Conservation (phyloP, 2,797 vertebrate genomes). For the Poecilia gillii region DNA sequence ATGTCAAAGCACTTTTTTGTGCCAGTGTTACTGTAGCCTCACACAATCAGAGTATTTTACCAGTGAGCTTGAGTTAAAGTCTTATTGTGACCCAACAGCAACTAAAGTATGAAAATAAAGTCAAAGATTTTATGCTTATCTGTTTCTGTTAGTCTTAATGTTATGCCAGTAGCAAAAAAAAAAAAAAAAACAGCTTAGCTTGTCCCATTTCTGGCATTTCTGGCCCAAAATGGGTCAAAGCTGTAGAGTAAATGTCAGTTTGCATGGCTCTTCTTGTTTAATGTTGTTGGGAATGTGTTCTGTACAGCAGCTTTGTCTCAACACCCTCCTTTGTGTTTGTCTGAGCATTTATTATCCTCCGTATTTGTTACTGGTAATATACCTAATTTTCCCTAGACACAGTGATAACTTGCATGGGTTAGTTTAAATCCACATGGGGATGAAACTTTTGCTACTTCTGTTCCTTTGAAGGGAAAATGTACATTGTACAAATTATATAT, state of each 20-base stretch:
- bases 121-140: slow-evolving; percentile 21
- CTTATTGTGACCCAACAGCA: slow-evolving; percentile 47
- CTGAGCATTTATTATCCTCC: slow-evolving; percentile 68
- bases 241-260: slow-evolving; percentile 49
- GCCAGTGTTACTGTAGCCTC: slow-evolving; percentile 66
- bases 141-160: slow-evolving; percentile 39
- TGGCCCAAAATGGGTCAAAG: slow-evolving; percentile 34
- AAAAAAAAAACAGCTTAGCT: slow-evolving; percentile 27
- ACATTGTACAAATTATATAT: slow-evolving; percentile 82
- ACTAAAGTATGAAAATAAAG: slow-evolving; percentile 33
- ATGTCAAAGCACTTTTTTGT: slow-evolving; percentile 73
- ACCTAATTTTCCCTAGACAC: slow-evolving; percentile 64
- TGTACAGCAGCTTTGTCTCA: slow-evolving; percentile 60
- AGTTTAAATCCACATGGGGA: slow-evolving; percentile 45
- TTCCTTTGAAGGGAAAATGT: slow-evolving; percentile 76
- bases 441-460: slow-evolving; percentile 67
- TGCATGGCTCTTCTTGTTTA: slow-evolving; percentile 75
- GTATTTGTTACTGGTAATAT: slow-evolving; percentile 67
- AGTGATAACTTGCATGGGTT: slow-evolving; percentile 78
- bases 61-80: slow-evolving; percentile 35
- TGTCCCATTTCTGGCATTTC: slow-evolving; percentile 32
- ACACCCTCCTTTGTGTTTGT: slow-evolving; percentile 50
- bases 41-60: slow-evolving; percentile 33
- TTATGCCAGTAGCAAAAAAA: slow-evolving; percentile 45
- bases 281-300: slow-evolving; percentile 70